Base-by-base conservation (phyloP, 2,888 invertebrate genomes). In the Tetanocera ferruginea region DNA sequence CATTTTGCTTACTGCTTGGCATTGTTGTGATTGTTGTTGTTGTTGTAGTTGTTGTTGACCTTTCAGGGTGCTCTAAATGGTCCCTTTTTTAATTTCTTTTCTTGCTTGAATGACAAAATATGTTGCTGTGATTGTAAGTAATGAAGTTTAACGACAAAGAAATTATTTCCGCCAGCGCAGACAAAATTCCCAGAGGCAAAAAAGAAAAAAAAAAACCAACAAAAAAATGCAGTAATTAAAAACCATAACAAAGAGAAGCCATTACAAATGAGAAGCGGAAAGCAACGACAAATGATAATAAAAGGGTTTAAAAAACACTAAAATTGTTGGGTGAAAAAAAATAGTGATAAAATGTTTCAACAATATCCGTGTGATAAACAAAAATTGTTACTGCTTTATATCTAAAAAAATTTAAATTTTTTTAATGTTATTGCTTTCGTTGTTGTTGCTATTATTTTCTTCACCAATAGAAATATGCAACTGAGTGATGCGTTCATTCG, bases 71-170 rank as follows among this genome's bases (percentile, higher is more conserved):
- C 43, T 9, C 11, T 23, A 31, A 37, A 11, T 67, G 6, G 43
- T 67, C 23, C 8, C 9, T 9, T n/a, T 64, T 34, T 64, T 64
- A 28, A n/a, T 64, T 28, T 31, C 5, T 8, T 34, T 64, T 34
- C n/a, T 31, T 37, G 14, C 43, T 37, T 19, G 43, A 37, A 19
- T 67, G 67, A 67, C 67, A 67, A 67, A 67, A 67, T 67, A 37
- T 67, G 67, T 67, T 67, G 43, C 67, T n/a, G 67, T 67, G 67
- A 67, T 67, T 67, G 43, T 67, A 60, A 60, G 28, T 67, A 67
- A 34, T 37, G 34, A 34, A 37, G 43, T 37, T 37, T 34, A 14
- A 37, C 37, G 67, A 23, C 43, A 23, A 67, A 23, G 23, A 37
- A 23, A 31, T 31, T 31, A 19, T 19, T 66, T 34, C 67, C 43